Evolutionary conservation across 2,113 vertebrate genomes (phyloP).

Genomic region (Oryzias curvinotus): DNA sequence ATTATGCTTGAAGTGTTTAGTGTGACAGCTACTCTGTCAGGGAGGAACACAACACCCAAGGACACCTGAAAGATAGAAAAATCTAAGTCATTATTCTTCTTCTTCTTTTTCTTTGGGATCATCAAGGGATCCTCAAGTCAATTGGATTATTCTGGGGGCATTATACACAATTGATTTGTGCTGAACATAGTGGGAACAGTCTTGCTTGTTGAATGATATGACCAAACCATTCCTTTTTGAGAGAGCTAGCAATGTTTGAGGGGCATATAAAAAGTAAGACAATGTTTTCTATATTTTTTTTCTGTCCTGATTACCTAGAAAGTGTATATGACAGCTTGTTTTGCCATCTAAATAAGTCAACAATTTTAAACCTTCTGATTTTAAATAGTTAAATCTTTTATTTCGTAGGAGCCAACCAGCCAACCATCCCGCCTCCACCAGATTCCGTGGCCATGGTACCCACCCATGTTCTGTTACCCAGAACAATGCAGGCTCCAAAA

Average conservation of each 20-base stretch:
- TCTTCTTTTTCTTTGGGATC: slow-evolving; percentile 56
- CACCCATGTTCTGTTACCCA: too few relatives aligned
- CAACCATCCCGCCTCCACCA: too few relatives aligned
- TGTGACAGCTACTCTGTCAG: slow-evolving; percentile 49
- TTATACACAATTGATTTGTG: slow-evolving; percentile 59
- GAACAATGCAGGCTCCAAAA: too few relatives aligned
- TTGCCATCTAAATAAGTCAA: too few relatives aligned
- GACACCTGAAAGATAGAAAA: slow-evolving; percentile 23
- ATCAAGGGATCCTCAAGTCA: slow-evolving; percentile 63
- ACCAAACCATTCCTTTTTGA: slow-evolving; percentile 41
- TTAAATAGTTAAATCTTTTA: too few relatives aligned
- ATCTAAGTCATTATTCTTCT: slow-evolving; percentile 49
- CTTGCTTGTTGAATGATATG: slow-evolving; percentile 38
- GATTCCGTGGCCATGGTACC: too few relatives aligned
- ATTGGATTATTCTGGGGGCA: slow-evolving; percentile 58
- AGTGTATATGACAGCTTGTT: too few relatives aligned
- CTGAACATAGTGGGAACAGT: slow-evolving; percentile 29
- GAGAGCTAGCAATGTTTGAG: slow-evolving; percentile 19
- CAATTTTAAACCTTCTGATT: too few relatives aligned
- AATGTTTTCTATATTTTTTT: not conserved
- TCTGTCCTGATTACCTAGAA: too few relatives aligned
- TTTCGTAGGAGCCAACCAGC: too few relatives aligned
- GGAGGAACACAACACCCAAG: slow-evolving; percentile 34
- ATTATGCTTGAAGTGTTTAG: slow-evolving; percentile 44
- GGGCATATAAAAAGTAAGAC: slow-evolving; percentile 31